Base-by-base conservation (phyloP, 2,113 vertebrate species). In the Gymnogyps californianus region DNA sequence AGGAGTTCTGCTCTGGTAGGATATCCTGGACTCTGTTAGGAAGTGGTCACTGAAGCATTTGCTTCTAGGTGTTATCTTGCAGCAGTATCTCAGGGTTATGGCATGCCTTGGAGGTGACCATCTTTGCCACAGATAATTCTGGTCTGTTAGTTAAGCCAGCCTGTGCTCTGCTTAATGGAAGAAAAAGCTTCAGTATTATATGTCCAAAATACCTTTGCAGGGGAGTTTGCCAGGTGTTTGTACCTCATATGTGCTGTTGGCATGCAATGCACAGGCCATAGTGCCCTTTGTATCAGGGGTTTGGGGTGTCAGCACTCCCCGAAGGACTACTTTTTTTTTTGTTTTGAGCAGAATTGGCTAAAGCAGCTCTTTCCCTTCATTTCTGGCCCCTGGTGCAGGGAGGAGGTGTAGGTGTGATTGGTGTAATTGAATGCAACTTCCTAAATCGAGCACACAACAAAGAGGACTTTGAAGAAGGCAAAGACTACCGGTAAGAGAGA, bases 391-490 rank as follows among this genome's bases (percentile, higher is more conserved):
- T 57, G 98, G 98, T 75, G 85, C 95, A 96, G 87, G 97, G 98
- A 94, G 98, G 96, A 93, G 98, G 98, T 58, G 95, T 98, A 32
- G 98, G 98, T 46, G 98, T 99, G 91, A 98, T 98, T 57, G 98
- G 98, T 79, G 93, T 99, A 89, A 98, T 98, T 16, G 98, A 99
- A 92, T 99, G 98, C 92, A 98, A 98, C 96, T 99, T 99, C 88
- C 97, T 99, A 79, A 99, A 98, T 91, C 98, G 97, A 70, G 98
- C 98, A 70, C 98, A 98, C 89, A 98, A 99, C 97, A 99, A 99
- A 95, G 98, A 99, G 97, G 98, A 98, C 93, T 99, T 99, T 97
- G 98, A 99, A 74, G 98, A 99, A 89, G 98, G 98, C 65, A 98
- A 98, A 93, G 98, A 99, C 62, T 99, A 99, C 97, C 96, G 98